Evolutionary conservation across 2,888 invertebrate genomes (phyloP).

Genomic region (Pasiphila rectangulata): DNA sequence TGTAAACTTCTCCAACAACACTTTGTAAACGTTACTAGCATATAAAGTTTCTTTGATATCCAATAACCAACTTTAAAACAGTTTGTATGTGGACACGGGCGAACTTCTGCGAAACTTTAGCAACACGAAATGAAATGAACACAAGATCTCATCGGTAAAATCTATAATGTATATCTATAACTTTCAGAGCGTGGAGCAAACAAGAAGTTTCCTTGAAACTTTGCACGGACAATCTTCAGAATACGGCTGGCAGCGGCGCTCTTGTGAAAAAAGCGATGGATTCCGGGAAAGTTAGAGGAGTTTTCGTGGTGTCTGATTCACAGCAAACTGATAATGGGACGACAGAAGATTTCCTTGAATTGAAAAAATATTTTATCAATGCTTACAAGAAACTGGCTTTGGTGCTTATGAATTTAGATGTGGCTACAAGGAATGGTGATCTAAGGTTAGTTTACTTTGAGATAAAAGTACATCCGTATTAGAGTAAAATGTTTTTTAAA

Average conservation of each 20-base stretch:
- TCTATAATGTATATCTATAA: no score
- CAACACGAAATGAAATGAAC: conserved; percentile 5
- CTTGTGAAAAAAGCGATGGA: conserved; percentile 44
- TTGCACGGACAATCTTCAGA: conserved; percentile 45
- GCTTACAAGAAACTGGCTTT: conserved; percentile 38
- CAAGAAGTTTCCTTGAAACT: conserved; percentile 43
- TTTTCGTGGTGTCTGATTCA: conserved; percentile 43
- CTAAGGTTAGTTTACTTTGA: conserved; percentile 43
- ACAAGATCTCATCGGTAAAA: conserved; percentile 13
- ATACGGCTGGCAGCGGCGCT: conserved; percentile 41
- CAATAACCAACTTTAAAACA: no score
- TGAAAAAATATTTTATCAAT: conserved; percentile 24
- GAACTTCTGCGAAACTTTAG: conserved; percentile 1
- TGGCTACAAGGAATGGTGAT: conserved; percentile 45
- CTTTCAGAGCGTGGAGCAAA: conserved; percentile 43
- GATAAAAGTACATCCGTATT: background rate
- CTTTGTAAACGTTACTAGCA: no score
- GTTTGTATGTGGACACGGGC: background rate
- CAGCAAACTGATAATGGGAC: conserved; percentile 20
- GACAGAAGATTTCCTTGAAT: no score
- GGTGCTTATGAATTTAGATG: conserved; percentile 49
- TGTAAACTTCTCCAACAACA: no score
- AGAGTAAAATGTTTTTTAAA: no score
- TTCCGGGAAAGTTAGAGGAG: conserved; percentile 49
- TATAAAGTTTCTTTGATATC: no score